Evolutionary conservation across 1,140 invertebrate genomes (phyloP).

Genomic region (Saccostrea echinata): DNA sequence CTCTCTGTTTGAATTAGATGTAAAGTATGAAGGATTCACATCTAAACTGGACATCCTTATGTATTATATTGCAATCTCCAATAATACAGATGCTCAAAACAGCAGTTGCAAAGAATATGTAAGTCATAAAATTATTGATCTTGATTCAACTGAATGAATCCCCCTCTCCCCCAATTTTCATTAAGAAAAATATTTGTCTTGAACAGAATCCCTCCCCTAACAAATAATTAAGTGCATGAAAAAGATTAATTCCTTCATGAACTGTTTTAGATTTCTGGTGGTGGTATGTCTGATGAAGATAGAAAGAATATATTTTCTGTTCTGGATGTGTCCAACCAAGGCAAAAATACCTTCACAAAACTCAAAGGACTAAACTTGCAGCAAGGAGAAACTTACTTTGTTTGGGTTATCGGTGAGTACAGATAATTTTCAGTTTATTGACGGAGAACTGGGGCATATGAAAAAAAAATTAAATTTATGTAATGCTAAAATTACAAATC

Average conservation of each 20-base stretch:
- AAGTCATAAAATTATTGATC: constrained; percentile 28
- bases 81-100: constrained; percentile 42
- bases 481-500: neutral
- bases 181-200: neutral
- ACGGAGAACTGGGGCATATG: too few relatives aligned
- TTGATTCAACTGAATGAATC: neutral
- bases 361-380: constrained; percentile 53
- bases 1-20: constrained; percentile 45
- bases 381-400: constrained; percentile 60
- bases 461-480: neutral
- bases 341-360: constrained; percentile 54
- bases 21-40: constrained; percentile 62
- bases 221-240: neutral
- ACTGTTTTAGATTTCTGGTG: constrained; percentile 59
- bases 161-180: neutral
- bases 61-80: constrained; percentile 66
- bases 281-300: constrained; percentile 51
- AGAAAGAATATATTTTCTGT: constrained; percentile 56
- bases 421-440: neutral
- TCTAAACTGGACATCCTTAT: constrained; percentile 65
- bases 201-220: neutral
- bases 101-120: constrained; percentile 62
- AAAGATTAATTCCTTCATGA: neutral
- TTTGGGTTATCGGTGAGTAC: constrained; percentile 62
- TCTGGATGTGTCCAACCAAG: constrained; percentile 56